Base-by-base conservation (phyloP, 2,113 vertebrate genomes). In the Actinemys pallida region DNA sequence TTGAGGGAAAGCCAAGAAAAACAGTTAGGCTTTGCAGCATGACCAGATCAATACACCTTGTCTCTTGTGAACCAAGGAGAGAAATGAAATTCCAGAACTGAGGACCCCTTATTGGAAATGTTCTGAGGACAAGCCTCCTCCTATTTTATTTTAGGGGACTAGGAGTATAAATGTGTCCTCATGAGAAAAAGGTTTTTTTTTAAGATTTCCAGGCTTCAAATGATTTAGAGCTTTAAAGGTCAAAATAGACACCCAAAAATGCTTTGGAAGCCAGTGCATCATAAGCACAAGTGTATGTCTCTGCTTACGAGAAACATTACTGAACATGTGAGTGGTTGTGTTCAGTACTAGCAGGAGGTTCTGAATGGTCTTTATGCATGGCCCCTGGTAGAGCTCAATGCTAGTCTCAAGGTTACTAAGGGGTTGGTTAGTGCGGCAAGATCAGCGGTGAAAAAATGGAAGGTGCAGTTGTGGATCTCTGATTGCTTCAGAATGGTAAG, bases 1-100 rank as follows among this genome's bases (percentile, higher is more conserved):
- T 57, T 53, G 10, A 16, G 90, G 81, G 89, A 92, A 93, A 96
- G 87, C 90, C 94, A 97, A 95, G 89, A 90, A 90, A 84, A 95
- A 92, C 89, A 93, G n/a, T 39, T 87, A 91, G 47, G 47, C 83
- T 96, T 92, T 86, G 92, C 1, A 3, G 47, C 57, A 87, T 42
- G 86, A 53, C 47, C 90, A 83, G 80, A 84, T 91, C 92, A 94
- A 52, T 95, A 96, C 92, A 95, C 87, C 88, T 93, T 82, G 42
- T 5, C 27, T 92, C n/a, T 90, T 35, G 42, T 89, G 87, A 89
- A 89, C 9, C 76, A 84, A 83, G 31, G 14, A 95, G 53, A 35
- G 19, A 89, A 92, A 84, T 84, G 93, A 94, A 95, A 79, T 42
- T 12, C 79, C 86, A 86, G 52, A 89, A 47, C 8, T 22, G 86